Evolutionary conservation across 1,140 invertebrate genomes (phyloP).

Genomic region (Lordiphosa stackelbergi): DNA sequence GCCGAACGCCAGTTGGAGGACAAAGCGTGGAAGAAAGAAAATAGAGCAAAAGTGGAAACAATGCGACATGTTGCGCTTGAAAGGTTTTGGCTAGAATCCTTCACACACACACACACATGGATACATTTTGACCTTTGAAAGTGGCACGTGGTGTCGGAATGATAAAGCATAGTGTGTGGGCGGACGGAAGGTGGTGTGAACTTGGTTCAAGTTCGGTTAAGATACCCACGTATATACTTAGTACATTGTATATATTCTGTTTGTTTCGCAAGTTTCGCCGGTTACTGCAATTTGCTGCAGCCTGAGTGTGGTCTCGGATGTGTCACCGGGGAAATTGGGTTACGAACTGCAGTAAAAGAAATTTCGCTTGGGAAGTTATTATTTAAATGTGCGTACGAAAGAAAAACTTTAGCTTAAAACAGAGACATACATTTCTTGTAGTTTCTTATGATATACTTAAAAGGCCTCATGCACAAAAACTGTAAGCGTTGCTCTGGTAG

Average conservation of each 20-base stretch:
- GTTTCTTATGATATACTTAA: no score
- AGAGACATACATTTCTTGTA: no score
- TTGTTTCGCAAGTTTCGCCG: slow-evolving; percentile 24
- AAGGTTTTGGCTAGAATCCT: slow-evolving; percentile 42
- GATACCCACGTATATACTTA: background rate
- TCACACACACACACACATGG: slow-evolving; percentile 14
- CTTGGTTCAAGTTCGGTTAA: slow-evolving; percentile 18
- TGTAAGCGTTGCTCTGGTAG: no score
- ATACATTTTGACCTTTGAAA: slow-evolving; percentile 46
- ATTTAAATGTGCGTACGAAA: no score
- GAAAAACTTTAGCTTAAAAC: no score
- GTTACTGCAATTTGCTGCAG: slow-evolving; percentile 1
- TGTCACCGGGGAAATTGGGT: slow-evolving; percentile 15
- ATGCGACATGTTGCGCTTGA: slow-evolving; percentile 71
- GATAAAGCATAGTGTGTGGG: slow-evolving; percentile 27
- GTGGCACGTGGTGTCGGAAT: slow-evolving; percentile 36
- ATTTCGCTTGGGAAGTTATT: no score
- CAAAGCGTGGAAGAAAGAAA: background rate
- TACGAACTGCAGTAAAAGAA: slow-evolving; percentile 23
- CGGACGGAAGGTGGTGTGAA: slow-evolving; percentile 16
- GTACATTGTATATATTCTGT: slow-evolving; percentile 15
- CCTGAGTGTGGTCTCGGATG: slow-evolving; percentile 3
- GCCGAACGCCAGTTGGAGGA: slow-evolving; percentile 5
- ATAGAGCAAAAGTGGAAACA: slow-evolving; percentile 49
- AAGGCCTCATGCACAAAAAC: no score